These are phyloP conservation scores for Desmodus rotundus DNA, from an alignment of 2,113 vertebrate species.

Conservation along the genomic window DNA sequence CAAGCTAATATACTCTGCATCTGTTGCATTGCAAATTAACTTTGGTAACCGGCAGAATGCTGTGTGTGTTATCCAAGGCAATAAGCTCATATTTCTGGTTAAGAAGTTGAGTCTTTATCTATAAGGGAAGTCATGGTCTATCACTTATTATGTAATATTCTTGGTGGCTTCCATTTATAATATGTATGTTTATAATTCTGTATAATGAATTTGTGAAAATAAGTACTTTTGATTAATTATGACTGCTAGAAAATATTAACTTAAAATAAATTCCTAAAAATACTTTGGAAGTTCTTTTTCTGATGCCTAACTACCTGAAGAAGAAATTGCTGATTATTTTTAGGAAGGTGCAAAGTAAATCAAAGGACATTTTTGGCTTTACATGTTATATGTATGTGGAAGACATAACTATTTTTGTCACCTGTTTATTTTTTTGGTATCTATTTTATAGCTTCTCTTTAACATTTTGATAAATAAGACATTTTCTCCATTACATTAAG, in stretches of 20 bases:
- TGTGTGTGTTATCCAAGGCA: not conserved
- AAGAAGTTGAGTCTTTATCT: not conserved
- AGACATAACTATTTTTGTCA: not conserved
- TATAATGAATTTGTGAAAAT: not conserved
- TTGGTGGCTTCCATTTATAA: not conserved
- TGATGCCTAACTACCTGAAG: not conserved
- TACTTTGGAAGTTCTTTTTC: not conserved
- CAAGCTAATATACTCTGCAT: not conserved
- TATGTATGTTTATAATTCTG: not conserved
- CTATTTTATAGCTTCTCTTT: conserved; percentile 9
- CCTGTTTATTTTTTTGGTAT: not conserved
- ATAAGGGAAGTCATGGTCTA: not conserved
- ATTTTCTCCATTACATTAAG: not conserved
- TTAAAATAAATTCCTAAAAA: not conserved
- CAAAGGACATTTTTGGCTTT: not conserved
- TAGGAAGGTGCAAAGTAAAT: not conserved
- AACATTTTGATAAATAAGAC: not conserved
- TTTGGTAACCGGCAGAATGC: not conserved
- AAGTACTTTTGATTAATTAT: not conserved
- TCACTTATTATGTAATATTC: not conserved
- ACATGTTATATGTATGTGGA: not conserved
- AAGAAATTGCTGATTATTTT: not conserved
- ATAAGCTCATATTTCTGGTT: conserved; percentile 4
- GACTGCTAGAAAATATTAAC: not conserved
- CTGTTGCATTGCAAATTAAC: not conserved